Base-by-base conservation (phyloP, 2,797 vertebrate species). In the Danio tinwini region DNA sequence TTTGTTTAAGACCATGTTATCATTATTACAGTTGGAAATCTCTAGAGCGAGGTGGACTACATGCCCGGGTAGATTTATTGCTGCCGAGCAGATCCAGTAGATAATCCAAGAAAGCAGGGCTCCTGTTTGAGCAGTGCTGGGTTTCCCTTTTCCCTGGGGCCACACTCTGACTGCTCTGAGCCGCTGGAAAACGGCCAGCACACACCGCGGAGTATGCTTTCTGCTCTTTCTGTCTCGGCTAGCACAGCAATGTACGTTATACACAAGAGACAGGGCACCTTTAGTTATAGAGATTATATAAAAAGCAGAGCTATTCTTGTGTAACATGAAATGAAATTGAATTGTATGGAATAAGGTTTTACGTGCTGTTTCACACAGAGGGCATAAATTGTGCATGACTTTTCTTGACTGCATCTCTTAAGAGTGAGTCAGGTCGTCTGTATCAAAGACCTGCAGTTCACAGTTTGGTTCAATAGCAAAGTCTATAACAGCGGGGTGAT, bases 201-300 rank as follows among this genome's bases (percentile, higher is more conserved):
- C 71, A 68, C 65, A 73, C 37, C 19, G 39, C 58, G 62, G 59
- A 72, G 63, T 49, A 39, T 12, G 13, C 7, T 42, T 37, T 45
- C 17, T 53, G 53, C 2, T 70, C 40, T 47, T 39, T 76, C 71
- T 65, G 7, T 47, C 10, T 78, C 17, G 29, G 10, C 55, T 52
- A 39, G 45, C 14, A 47, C 29, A 69, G 17, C 73, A 29, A 49
- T 64, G 70, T 59, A 50, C 6, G 9, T 21, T 70, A 72, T 16
- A 71, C 67, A 65, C 49, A 21, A 50, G 59, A 61, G 39, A 40
- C n/a, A 1, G 6, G n/a, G 37, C 76, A 59, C 52, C 44, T 37
- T 72, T 21, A 74, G 44, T 49, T 61, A 50, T 16, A 67, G 13
- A 74, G 17, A 70, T 69, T 5, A 7, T 11, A 70, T 78, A 61